Conservation (phyloP, 2,797 vertebrate genomes). For the Microtus agrestis region DNA sequence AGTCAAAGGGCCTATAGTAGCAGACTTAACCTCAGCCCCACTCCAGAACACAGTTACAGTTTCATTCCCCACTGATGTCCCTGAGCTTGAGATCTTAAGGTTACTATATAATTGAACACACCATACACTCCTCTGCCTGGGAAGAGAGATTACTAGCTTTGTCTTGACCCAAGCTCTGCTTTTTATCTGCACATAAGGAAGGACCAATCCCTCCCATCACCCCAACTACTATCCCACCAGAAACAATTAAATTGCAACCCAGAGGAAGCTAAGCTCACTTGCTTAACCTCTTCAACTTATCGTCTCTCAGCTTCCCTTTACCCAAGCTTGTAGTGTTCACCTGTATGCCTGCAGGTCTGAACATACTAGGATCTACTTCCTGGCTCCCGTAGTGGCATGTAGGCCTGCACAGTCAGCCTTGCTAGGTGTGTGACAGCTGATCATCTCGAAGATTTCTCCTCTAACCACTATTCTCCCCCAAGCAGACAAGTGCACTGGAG, state of each 20-base stretch:
- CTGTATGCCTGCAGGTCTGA: background rate
- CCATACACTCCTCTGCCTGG: background rate
- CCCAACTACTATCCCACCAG: background rate
- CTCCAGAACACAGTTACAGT: background rate
- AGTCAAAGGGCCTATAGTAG: background rate
- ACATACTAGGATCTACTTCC: background rate
- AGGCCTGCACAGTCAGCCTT: background rate
- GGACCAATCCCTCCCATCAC: background rate
- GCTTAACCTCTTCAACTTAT: background rate
- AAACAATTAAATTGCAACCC: background rate
- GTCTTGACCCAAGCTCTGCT: background rate
- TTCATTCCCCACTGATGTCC: background rate
- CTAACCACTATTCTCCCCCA: background rate
- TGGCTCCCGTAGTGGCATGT: background rate
- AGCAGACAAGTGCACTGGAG: background rate
- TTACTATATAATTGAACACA: background rate
- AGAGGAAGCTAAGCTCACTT: background rate
- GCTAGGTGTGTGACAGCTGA: background rate
- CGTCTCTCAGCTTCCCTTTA: background rate
- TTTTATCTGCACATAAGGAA: background rate
- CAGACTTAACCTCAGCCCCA: background rate
- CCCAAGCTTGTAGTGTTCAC: background rate
- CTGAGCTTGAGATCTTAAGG: background rate
- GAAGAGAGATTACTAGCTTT: background rate
- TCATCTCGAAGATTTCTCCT: background rate